A percentile compares a stretch with the other conserved stretches of the same genome.
Conservation (phyloP, 2,797 vertebrate species). For the Myripristis jacobus region DNA sequence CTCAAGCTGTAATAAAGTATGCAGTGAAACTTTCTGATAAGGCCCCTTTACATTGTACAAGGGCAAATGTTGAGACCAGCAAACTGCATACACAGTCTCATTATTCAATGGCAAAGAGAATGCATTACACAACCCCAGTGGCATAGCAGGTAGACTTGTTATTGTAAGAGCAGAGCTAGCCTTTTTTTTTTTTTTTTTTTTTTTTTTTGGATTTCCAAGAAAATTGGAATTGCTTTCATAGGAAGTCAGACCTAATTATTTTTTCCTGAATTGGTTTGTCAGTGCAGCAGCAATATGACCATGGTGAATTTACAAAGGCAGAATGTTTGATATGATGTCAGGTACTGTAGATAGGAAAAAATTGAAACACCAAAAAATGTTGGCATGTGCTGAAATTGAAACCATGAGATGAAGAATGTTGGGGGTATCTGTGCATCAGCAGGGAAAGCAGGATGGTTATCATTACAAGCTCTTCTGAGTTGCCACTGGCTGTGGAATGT, state of each 20-base stretch:
- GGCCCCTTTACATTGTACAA: slow-evolving; percentile 35
- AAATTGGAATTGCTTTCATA: slow-evolving; percentile 4
- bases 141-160: slow-evolving; percentile 17
- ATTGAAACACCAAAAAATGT: background rate
- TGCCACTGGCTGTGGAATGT: slow-evolving; percentile 51
- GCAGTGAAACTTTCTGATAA: slow-evolving; percentile 51
- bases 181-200: slow-evolving; percentile 7
- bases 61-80: slow-evolving; percentile 38
- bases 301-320: background rate
- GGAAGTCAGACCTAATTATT: background rate
- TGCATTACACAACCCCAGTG: slow-evolving; percentile 22
- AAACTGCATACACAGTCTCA: slow-evolving; percentile 30
- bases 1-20: slow-evolving; percentile 57
- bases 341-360: background rate
- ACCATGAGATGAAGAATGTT: slow-evolving; percentile 29
- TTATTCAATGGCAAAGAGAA: slow-evolving; percentile 28
- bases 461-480: slow-evolving; percentile 54
- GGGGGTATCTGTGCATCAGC: slow-evolving; percentile 40
- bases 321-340: slow-evolving; percentile 17
- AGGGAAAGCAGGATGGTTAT: slow-evolving; percentile 51
- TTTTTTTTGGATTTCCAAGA: slow-evolving; percentile 1
- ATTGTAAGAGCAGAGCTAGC: slow-evolving; percentile 27
- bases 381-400: slow-evolving; percentile 29
- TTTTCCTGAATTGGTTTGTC: slow-evolving; percentile 24
- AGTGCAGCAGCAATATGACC: background rate